Evolutionary conservation across 1,140 invertebrate species (phyloP), one percentile per base, ranked within the genome.

Genomic region (Bathynomus jamesi): DNA sequence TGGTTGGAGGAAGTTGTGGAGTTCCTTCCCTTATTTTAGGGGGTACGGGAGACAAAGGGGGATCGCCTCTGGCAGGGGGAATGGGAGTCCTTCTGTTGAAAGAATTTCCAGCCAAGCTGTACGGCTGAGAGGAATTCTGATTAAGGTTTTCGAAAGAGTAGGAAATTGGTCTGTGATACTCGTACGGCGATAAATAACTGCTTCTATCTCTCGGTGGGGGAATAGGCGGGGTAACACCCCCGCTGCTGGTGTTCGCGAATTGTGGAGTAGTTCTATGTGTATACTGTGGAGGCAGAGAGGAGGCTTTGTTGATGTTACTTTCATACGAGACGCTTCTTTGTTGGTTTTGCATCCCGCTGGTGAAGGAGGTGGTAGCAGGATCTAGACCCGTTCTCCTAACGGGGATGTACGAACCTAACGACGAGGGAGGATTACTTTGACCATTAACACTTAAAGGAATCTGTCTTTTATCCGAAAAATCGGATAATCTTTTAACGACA

Each of bases 271-370:
- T n/a, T n/a, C n/a, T n/a, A n/a, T n/a, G n/a, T n/a, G n/a, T n/a
- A 27, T 30, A 25, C 65, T 63, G 11, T 17, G 89, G 46, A 88
- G 89, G n/a, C 86, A 86, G 0, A 89, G 89, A 11, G 87, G 87
- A 32, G 84, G 78, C 69, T 80, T 80, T 73, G 83, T 83, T 71
- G 82, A 79, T 78, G 60, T 78, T 77, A 61, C 76, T 77, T 61
- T 79, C 79, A 60, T 78, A 80, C 2, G 79, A 80, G 17, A 78
- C 71, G 70, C 78, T 79, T 60, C 78, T 65, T 11, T 24, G 32
- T 1, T 61, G 53, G 63, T 67, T 82, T 80, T 78, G 78, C 78
- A 61, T 63, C 28, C 32, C 68, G 66, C 30, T 24, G 60, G 21
- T 32, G n/a, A n/a, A n/a, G n/a, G n/a, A n/a, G n/a, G n/a, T n/a